Evolutionary conservation across 2,113 vertebrate species (phyloP).

Genomic region (Crypturellus undulatus): DNA sequence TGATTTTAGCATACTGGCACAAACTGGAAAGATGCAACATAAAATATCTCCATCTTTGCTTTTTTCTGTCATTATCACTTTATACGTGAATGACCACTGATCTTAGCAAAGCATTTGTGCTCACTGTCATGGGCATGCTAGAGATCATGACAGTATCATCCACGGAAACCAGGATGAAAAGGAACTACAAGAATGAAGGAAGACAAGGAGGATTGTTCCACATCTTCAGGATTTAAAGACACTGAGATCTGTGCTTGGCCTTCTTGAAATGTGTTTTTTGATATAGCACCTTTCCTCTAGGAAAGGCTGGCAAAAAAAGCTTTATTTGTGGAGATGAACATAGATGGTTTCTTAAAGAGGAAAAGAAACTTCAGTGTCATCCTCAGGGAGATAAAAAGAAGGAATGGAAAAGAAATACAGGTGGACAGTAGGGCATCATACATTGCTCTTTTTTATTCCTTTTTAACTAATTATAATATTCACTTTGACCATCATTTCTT

Average conservation of each 20-base stretch:
- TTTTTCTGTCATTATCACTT: slow-evolving; percentile 48
- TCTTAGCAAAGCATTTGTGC: slow-evolving; percentile 32
- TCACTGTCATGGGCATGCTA: slow-evolving; percentile 53
- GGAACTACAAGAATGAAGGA: slow-evolving; percentile 14
- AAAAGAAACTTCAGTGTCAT: not conserved
- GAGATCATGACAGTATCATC: slow-evolving; percentile 26
- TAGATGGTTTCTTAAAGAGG: not conserved
- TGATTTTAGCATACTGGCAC: slow-evolving; percentile 44
- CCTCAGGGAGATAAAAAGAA: not conserved
- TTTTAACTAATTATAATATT: not conserved
- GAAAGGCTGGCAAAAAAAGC: not conserved
- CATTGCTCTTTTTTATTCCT: not conserved
- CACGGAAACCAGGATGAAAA: slow-evolving; percentile 62
- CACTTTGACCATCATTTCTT: not conserved
- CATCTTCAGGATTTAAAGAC: not conserved
- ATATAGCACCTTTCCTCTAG: not conserved
- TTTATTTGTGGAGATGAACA: not conserved
- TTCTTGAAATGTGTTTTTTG: not conserved
- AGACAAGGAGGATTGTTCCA: not conserved
- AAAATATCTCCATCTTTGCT: slow-evolving; percentile 52
- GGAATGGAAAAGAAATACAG: not conserved
- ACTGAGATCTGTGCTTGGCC: not conserved
- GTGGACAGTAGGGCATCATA: not conserved
- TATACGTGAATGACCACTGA: slow-evolving; percentile 35
- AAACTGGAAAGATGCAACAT: slow-evolving; percentile 39